Conservation (phyloP, 2,888 invertebrate genomes). For the Didymodactylos carnosus region DNA sequence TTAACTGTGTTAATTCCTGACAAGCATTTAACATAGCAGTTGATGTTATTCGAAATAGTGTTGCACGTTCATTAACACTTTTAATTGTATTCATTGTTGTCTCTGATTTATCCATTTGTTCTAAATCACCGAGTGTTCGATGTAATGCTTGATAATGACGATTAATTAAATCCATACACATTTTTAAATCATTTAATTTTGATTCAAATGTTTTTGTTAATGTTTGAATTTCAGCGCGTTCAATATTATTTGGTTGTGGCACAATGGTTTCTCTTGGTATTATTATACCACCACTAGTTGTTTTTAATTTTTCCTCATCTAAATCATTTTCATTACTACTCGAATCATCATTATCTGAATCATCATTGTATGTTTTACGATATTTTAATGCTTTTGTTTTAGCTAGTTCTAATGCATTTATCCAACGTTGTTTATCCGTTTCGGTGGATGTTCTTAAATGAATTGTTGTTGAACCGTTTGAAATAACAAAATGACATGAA, state of each 20-base stretch:
- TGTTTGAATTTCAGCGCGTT: not conserved
- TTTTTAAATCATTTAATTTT: constrained; percentile 4
- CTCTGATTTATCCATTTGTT: not conserved
- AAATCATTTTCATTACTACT: not conserved
- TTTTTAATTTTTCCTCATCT: too few species aligned
- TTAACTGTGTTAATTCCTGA: constrained; percentile 40
- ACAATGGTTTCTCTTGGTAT: too few species aligned
- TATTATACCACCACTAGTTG: too few species aligned
- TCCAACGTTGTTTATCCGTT: constrained; percentile 88
- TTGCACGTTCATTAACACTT: constrained; percentile 73
- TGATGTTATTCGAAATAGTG: constrained; percentile 45
- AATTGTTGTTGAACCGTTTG: constrained; percentile 89
- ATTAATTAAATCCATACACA: constrained; percentile 5
- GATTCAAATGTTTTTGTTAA: not conserved
- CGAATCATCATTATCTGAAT: constrained; percentile 18
- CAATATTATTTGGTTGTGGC: constrained; percentile 24
- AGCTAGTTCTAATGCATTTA: constrained; percentile 82
- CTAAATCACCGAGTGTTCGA: not conserved
- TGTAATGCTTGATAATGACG: constrained; percentile 2
- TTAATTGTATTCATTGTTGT: constrained; percentile 40
- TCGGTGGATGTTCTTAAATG: constrained; percentile 72
- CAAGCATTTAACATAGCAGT: constrained; percentile 12
- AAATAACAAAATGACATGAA: constrained; percentile 77
- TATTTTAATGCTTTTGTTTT: constrained; percentile 44
- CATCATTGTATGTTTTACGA: not conserved